phyloP scores from a whole-genome alignment of 2,113 vertebrate species.

The Corydoras maculifer region DNA sequence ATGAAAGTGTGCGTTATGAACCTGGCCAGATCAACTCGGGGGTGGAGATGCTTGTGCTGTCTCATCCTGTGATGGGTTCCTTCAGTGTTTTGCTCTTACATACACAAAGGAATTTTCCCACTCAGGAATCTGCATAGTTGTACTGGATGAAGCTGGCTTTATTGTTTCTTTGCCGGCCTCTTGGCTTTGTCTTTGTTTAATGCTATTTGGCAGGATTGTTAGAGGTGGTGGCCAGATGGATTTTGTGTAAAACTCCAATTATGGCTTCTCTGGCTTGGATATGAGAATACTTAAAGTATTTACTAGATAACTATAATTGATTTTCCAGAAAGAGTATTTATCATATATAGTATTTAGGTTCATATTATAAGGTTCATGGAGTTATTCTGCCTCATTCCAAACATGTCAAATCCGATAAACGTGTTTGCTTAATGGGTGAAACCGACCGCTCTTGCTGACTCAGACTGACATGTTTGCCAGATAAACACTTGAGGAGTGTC shows the following conservation, averaged over 20 bases:
- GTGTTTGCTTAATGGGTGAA: constrained; percentile 2
- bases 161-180: constrained; percentile 9
- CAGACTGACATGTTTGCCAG: neutral
- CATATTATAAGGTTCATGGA: neutral
- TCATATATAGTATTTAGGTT: neutral
- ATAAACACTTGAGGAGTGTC: constrained; percentile 6
- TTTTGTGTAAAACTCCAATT: neutral
- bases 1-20: neutral
- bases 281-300: neutral
- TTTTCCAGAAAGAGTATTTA: neutral
- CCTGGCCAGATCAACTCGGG: neutral
- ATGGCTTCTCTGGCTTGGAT: neutral
- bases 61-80: constrained; percentile 6
- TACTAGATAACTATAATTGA: neutral
- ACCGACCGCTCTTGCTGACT: neutral
- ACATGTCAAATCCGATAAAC: neutral
- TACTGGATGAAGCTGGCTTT: neutral
- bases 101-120: constrained; percentile 12
- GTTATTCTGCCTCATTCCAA: neutral
- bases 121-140: constrained; percentile 3
- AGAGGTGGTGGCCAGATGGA: constrained; percentile 11
- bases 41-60: neutral
- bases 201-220: constrained; percentile 6
- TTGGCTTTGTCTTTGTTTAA: constrained; percentile 1
- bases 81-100: neutral